Percentiles rank a stretch among this genome's conserved stretches.
Evolutionary conservation across 2,113 vertebrate genomes (phyloP).

Genomic region (Oryzias melastigma): DNA sequence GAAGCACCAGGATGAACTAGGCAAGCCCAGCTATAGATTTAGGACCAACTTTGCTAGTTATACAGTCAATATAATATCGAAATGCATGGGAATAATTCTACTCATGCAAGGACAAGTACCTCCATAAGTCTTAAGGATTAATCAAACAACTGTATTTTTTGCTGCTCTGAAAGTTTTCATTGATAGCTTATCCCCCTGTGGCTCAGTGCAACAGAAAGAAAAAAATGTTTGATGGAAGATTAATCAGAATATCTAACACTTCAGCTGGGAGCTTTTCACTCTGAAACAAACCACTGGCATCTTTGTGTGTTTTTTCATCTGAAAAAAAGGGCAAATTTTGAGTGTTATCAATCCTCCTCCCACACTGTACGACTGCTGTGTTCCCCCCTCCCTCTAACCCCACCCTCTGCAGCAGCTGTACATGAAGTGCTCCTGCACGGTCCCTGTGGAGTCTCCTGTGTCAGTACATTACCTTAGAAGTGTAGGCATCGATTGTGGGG

Average conservation of each 20-base stretch:
- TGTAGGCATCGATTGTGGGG: slow-evolving; percentile 67
- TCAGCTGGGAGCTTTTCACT: slow-evolving; percentile 24
- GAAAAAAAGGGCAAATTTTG: slow-evolving; percentile 15
- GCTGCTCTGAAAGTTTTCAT: slow-evolving; percentile 58
- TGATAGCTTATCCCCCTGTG: slow-evolving; percentile 32
- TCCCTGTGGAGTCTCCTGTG: slow-evolving; percentile 66
- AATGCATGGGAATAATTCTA: slow-evolving; percentile 69
- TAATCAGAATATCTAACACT: slow-evolving; percentile 34
- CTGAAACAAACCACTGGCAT: slow-evolving; percentile 37
- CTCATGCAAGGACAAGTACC: slow-evolving; percentile 41
- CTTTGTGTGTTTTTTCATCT: neutral
- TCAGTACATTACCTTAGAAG: slow-evolving; percentile 75
- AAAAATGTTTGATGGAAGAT: slow-evolving; percentile 54
- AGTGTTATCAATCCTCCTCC: slow-evolving; percentile 60
- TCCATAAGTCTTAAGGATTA: slow-evolving; percentile 66
- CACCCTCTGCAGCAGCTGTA: slow-evolving; percentile 53
- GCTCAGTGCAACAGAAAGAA: slow-evolving; percentile 31
- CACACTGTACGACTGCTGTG: slow-evolving; percentile 54
- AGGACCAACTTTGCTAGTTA: slow-evolving; percentile 63
- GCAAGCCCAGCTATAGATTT: slow-evolving; percentile 67
- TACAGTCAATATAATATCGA: slow-evolving; percentile 67
- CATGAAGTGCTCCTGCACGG: slow-evolving; percentile 39
- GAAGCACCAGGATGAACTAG: slow-evolving; percentile 43
- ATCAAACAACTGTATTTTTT: slow-evolving; percentile 54
- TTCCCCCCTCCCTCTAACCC: slow-evolving; percentile 41